These are phyloP conservation scores for Colaptes auratus DNA, from an alignment of 2,113 vertebrate species.

Conservation along the genomic window DNA sequence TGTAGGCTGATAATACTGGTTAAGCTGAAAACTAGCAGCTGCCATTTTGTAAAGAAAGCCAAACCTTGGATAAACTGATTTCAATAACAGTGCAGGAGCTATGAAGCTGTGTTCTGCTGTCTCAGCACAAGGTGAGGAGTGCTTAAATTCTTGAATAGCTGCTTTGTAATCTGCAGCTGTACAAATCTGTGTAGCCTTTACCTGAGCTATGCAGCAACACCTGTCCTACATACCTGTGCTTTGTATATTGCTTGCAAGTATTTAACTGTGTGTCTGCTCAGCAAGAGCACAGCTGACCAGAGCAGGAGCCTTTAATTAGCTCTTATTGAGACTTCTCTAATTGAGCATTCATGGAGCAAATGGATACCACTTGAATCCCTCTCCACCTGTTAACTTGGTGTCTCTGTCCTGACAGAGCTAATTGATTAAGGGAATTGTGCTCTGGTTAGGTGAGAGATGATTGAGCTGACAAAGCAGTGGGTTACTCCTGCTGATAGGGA, in stretches of 20 bases:
- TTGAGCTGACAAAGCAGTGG: background rate
- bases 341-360: background rate
- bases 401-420: background rate
- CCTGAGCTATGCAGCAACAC: background rate
- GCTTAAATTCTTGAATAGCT: background rate
- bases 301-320: background rate
- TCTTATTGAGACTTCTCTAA: background rate
- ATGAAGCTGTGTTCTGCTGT: background rate
- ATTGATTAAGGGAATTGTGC: background rate
- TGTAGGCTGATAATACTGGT: background rate
- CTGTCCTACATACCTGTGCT: background rate
- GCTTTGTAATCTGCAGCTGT: background rate
- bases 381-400: background rate
- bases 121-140: background rate
- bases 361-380: rapidly evolving
- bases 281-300: background rate
- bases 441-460: background rate
- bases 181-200: background rate
- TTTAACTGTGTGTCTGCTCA: background rate
- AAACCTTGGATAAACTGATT: background rate
- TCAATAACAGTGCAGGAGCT: background rate
- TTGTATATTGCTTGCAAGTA: background rate
- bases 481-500: background rate
- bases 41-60: background rate
- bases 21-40: background rate